Evolutionary conservation across 2,888 invertebrate genomes (phyloP), one percentile per base, ranked within the genome.

Genomic region (Tipula vernalis): DNA sequence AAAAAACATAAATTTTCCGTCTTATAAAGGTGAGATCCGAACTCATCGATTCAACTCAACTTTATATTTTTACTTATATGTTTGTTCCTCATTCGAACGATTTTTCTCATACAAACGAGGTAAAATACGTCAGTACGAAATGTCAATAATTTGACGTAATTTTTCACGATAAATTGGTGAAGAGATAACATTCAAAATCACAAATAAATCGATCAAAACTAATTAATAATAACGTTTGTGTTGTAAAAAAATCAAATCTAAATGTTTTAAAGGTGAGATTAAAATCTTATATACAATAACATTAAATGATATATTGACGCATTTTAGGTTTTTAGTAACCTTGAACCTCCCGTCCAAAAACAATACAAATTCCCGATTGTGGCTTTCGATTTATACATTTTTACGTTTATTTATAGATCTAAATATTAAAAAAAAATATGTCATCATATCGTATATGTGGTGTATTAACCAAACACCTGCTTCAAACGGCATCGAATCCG

Each of bases 371-470:
- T 18, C 51, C 4, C 15, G 5, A 15, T 57, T 15, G 15, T 6
- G 6, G 51, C 5, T 8, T 71, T 71, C 10, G 28, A 71, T 28
- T 71, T 71, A 10, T 71, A 5, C 51, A 51, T n/a, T 51, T 51
- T 51, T 5, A 51, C 51, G 12, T 71, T 71, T 71, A 71, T 71
- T 71, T 71, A 71, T 71, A 71, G 71, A 71, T 28, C 6, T 10
- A 18, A 71, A 71, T 28, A 71, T 71, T 71, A 71, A 71, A 71
- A 13, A 39, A n/a, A 47, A 47, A 12, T 47, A 86, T 86, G 86
- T 57, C 86, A n/a, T 86, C 86, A 36, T 86, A 57, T 51, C 86
- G 86, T 36, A 36, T 86, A 36, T 86, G 86, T 39, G 86, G 86
- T n/a, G 39, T 86, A 36, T 15, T 86, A 57, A 36, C 86, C 0